Conservation (phyloP, 2,113 vertebrate species). For the Falcunculus frontatus region DNA sequence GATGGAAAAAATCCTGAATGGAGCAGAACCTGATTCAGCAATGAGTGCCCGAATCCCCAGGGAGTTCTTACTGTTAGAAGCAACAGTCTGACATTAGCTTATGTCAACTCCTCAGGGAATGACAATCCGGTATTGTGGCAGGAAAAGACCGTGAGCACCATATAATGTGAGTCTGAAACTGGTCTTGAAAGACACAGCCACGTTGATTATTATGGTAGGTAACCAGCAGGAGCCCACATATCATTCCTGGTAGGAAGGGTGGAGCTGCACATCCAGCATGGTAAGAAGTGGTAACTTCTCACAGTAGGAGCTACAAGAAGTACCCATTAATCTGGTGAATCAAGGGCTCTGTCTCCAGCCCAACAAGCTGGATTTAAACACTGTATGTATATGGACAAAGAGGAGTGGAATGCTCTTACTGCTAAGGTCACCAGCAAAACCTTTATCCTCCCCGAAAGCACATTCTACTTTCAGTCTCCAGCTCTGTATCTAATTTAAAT, state of each 20-base stretch:
- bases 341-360: background rate
- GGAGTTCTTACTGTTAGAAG: background rate
- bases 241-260: background rate
- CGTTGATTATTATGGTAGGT: background rate
- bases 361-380: background rate
- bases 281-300: background rate
- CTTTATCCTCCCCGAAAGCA: background rate
- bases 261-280: background rate
- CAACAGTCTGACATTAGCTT: background rate
- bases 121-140: background rate
- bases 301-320: background rate
- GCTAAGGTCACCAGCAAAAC: background rate
- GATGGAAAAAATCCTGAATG: background rate
- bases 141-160: background rate
- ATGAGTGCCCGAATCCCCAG: background rate
- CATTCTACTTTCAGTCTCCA: background rate
- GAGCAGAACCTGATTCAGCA: background rate
- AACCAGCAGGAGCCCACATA: background rate
- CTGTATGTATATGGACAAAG: background rate
- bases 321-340: background rate
- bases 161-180: background rate
- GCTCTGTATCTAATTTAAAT: background rate
- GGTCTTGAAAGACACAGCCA: background rate
- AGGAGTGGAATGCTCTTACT: background rate
- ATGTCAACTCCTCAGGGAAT: background rate